Percentiles rank a stretch among this genome's conserved stretches.
Conservation (phyloP, 2,113 vertebrate genomes). For the Lophochroa leadbeateri region DNA sequence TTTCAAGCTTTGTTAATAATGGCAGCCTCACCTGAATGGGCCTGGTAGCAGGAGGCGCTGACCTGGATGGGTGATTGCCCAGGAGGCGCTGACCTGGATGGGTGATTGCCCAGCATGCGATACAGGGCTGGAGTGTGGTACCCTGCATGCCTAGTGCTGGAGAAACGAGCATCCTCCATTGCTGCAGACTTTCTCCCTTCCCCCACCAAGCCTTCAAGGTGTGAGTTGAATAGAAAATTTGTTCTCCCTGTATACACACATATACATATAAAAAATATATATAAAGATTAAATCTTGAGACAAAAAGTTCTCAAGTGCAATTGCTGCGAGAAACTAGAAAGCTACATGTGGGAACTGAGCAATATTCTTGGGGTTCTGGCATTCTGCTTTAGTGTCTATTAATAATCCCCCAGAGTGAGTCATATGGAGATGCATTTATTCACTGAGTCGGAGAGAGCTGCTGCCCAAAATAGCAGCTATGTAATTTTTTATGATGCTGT, state of each 20-base stretch:
- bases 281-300: not conserved
- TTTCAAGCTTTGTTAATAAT: not conserved
- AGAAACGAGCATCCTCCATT: not conserved
- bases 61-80: not conserved
- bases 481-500: constrained; percentile 48
- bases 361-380: constrained; percentile 14
- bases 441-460: not conserved
- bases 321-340: not conserved
- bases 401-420: constrained; percentile 59
- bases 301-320: not conserved
- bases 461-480: constrained; percentile 58
- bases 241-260: not conserved
- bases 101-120: fast-evolving
- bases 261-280: too few relatives aligned
- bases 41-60: not conserved
- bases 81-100: too few relatives aligned
- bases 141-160: not conserved
- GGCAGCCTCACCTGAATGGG: fast-evolving
- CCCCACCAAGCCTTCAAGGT: not conserved
- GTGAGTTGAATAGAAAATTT: not conserved
- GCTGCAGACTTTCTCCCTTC: not conserved
- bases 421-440: constrained; percentile 48
- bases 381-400: constrained; percentile 61
- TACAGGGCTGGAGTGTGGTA: not conserved
- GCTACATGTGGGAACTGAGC: not conserved